Evolutionary conservation across 2,888 invertebrate species (phyloP).

Genomic region (Dolomedes plantarius): DNA sequence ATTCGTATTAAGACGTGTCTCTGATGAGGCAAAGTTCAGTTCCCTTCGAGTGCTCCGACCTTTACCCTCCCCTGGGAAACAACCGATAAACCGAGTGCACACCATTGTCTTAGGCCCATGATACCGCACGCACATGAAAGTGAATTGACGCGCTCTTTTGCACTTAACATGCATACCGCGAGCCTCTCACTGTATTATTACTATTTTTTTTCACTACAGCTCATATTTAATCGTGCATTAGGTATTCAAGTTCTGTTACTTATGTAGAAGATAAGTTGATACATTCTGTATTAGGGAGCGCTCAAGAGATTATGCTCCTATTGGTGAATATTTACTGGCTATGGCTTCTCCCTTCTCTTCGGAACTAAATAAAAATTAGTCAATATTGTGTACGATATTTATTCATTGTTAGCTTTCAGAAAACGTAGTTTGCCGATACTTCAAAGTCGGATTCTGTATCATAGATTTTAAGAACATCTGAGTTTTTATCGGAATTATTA

Average conservation of each 20-base stretch:
- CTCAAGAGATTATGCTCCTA: no score
- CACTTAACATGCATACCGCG: not conserved
- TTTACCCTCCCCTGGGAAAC: not conserved
- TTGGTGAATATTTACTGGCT: no score
- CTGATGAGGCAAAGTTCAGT: not conserved
- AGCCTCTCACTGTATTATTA: not conserved
- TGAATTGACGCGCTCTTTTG: not conserved
- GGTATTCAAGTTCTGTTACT: not conserved
- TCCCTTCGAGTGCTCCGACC: not conserved
- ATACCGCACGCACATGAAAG: constrained; percentile 1
- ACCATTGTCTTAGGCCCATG: not conserved
- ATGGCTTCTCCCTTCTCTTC: no score
- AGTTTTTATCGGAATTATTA: no score
- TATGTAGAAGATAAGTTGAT: no score
- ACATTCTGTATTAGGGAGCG: no score
- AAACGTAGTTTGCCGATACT: no score
- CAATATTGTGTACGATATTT: no score
- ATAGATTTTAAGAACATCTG: no score
- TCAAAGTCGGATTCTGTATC: no score
- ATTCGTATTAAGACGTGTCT: not conserved
- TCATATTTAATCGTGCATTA: not conserved
- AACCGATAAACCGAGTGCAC: not conserved
- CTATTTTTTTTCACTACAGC: not conserved
- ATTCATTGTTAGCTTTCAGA: no score
- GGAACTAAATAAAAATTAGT: no score